phyloP scores from a whole-genome alignment of 2,888 invertebrate genomes.

The Eumacrocentrus americanus region DNA sequence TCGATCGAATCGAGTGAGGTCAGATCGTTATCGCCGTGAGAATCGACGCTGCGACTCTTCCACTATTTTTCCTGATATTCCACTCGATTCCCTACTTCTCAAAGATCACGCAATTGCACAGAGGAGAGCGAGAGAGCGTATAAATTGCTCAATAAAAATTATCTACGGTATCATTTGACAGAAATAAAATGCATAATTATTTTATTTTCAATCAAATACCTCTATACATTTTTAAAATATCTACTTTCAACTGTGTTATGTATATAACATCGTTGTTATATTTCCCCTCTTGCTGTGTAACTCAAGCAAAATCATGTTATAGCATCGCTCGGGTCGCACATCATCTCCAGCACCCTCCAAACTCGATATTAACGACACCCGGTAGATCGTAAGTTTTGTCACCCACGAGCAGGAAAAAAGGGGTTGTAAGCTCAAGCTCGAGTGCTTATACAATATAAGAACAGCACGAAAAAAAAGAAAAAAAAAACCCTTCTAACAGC shows the following conservation, averaged over 20 bases:
- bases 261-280: not conserved
- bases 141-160: too few species aligned
- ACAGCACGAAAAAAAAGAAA: not conserved
- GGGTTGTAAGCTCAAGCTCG: slow-evolving; percentile 37
- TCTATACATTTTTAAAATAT: slow-evolving; percentile 4
- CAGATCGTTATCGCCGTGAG: slow-evolving; percentile 46
- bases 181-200: not conserved
- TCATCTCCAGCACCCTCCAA: slow-evolving; percentile 40
- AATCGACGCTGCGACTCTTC: slow-evolving; percentile 35
- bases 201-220: not conserved
- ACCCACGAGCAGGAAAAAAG: slow-evolving; percentile 43
- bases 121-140: too few species aligned
- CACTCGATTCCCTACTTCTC: not conserved
- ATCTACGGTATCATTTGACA: not conserved
- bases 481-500: slow-evolving; percentile 30
- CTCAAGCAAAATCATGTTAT: slow-evolving; percentile 47
- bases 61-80: not conserved
- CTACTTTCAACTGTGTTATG: not conserved
- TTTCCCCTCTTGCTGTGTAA: slow-evolving; percentile 35
- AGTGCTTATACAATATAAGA: slow-evolving; percentile 19
- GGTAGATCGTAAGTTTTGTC: slow-evolving; percentile 59
- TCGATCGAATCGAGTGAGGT: slow-evolving; percentile 42
- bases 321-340: slow-evolving; percentile 43
- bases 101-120: not conserved
- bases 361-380: slow-evolving; percentile 57